These are phyloP conservation scores for Slavum lentiscoides DNA, from an alignment of 2,888 invertebrate species.

Conservation along the genomic window DNA sequence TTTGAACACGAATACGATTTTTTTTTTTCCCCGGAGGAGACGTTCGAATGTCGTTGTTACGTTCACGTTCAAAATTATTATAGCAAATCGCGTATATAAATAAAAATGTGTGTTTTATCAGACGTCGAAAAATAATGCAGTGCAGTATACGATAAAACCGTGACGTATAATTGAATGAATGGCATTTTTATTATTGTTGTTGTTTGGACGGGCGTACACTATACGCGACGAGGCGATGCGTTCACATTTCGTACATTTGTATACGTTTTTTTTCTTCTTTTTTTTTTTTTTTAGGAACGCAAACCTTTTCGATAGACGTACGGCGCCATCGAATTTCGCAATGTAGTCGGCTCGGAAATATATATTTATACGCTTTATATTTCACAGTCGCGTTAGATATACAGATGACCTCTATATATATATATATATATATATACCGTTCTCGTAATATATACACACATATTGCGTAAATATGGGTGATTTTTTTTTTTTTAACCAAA, in stretches of 20 bases:
- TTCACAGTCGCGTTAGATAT: conserved; percentile 11
- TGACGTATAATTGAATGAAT: neutral
- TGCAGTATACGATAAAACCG: neutral
- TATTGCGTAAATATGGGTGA: neutral
- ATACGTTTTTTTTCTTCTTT: conserved; percentile 3
- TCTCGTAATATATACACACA: neutral
- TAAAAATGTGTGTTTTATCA: neutral
- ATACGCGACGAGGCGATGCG: neutral
- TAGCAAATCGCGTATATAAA: too few species aligned
- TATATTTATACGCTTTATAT: conserved; percentile 3
- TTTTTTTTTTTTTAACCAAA: conserved; percentile 3
- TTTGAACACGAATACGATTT: too few species aligned
- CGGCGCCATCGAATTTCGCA: conserved; percentile 28
- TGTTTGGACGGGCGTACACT: conserved; percentile 3
- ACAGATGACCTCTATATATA: neutral
- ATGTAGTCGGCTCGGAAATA: conserved; percentile 12
- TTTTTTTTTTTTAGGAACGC: conserved; percentile 17
- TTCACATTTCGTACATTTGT: neutral
- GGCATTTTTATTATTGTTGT: conserved; percentile 8
- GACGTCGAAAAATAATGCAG: neutral
- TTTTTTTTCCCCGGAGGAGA: too few species aligned
- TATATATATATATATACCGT: too few species aligned
- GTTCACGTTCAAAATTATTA: too few species aligned
- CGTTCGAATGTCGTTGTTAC: too few species aligned
- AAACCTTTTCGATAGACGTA: neutral